A percentile compares a stretch with the other conserved stretches of the same genome.
Evolutionary conservation across 2,888 invertebrate genomes (phyloP).

Genomic region (Ennomos quercinarius): DNA sequence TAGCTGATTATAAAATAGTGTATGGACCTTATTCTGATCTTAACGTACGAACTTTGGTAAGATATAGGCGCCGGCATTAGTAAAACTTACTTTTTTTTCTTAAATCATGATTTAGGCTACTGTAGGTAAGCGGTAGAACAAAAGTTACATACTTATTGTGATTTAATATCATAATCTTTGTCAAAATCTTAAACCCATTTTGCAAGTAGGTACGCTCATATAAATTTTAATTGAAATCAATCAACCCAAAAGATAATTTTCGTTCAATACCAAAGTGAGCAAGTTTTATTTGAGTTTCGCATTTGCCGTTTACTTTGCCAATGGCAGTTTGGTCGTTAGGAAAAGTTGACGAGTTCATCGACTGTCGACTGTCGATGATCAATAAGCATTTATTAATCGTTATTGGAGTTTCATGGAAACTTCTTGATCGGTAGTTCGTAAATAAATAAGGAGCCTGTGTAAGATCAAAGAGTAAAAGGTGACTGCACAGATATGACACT

Average conservation of each 20-base stretch:
- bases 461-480: conserved; percentile 2
- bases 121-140: no score
- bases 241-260: conserved; percentile 22
- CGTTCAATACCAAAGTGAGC: conserved; percentile 32
- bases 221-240: conserved; percentile 27
- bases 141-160: no score
- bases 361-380: conserved; percentile 42
- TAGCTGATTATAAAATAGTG: no score
- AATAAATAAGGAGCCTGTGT: conserved; percentile 6
- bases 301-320: conserved; percentile 34
- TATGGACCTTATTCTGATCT: no score
- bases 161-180: no score
- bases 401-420: conserved; percentile 8
- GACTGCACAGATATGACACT: not conserved
- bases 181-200: no score
- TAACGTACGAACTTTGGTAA: no score
- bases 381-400: conserved; percentile 29
- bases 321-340: conserved; percentile 34
- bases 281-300: conserved; percentile 45
- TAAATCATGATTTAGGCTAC: no score
- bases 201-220: not conserved
- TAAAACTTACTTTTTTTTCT: no score
- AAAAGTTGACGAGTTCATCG: conserved; percentile 45
- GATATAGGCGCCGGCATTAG: no score
- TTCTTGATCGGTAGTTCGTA: conserved; percentile 9